Base-by-base conservation (phyloP, 2,113 vertebrate genomes). In the Eira barbara region DNA sequence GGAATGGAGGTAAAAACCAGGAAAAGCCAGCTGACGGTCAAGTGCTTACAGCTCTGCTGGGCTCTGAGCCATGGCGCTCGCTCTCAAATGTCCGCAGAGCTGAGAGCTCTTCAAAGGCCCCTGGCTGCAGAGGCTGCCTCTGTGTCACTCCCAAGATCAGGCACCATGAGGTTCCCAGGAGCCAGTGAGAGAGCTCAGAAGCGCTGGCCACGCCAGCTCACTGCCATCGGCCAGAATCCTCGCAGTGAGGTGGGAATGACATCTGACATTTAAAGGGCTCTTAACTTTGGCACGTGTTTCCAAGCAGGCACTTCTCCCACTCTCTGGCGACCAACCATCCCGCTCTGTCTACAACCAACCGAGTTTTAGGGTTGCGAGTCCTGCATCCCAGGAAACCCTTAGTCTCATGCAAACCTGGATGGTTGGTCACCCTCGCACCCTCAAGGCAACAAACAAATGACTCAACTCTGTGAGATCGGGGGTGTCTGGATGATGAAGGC, bases 171-270 rank as follows among this genome's bases (percentile, higher is more conserved):
- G 27, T 7, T 39, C 92, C 91, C 5, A 6, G 39, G 61, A 80
- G n/a, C 47, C 4, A 10, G 3, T 13, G 31, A n/a, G 65, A 20
- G 25, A 39, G 23, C 25, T 34, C 36, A 13, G 42, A 83, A 29
- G 36, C n/a, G 17, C 20, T 1, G 4, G 18, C 57, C 57, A 59
- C 57, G 4, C 57, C 21, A 25, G 57, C 57, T 59, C 57, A 31
- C 52, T 34, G 79, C 29, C 59, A 3, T 1, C 11, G n/a, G 29
- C 7, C 8, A 3, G 20, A 2, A 3, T 6, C 61, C 61, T 61
- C 14, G 5, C 18, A 15, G 8, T 9, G 3, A 76, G 49, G 25
- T 1, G 6, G 21, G 2, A 6, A 13, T 0, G 59, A 5, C 25
- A 4, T 1, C n/a, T 34, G 61, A 42, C 20, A 7, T 31, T 49